Evolutionary conservation across 2,888 invertebrate species (phyloP).

Genomic region (Arge pagana): DNA sequence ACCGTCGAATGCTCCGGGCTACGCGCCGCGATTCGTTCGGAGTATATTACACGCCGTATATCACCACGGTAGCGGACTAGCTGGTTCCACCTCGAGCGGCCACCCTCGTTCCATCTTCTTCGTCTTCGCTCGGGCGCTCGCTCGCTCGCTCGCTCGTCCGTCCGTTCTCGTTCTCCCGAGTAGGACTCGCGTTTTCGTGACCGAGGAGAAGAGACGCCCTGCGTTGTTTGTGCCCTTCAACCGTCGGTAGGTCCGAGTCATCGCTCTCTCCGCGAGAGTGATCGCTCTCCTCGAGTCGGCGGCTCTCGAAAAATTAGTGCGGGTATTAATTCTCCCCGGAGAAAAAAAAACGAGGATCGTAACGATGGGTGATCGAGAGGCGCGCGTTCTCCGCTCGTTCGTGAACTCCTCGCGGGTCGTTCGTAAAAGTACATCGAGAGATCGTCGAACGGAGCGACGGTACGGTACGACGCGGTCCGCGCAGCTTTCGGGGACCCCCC

Average conservation of each 20-base stretch:
- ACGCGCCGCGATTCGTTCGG: constrained; percentile 21
- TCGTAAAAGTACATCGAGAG: constrained; percentile 9
- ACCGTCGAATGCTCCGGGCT: constrained; percentile 1
- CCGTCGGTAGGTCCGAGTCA: too few relatives aligned
- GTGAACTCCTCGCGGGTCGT: constrained; percentile 8
- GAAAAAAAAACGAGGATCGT: constrained; percentile 6
- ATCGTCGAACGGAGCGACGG: constrained; percentile 4
- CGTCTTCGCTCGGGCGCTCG: background rate
- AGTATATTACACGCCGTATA: constrained; percentile 20
- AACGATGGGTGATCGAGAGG: constrained; percentile 7
- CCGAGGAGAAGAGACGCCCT: too few relatives aligned
- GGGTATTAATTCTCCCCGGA: constrained; percentile 16
- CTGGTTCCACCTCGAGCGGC: constrained; percentile 14
- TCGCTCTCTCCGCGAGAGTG: too few relatives aligned
- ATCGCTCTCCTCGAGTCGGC: constrained; percentile 16
- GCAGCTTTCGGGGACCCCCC: constrained; percentile 31
- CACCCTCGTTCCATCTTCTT: background rate
- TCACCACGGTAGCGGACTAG: constrained; percentile 19
- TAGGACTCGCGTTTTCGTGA: background rate
- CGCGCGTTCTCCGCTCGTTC: background rate
- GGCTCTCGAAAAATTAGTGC: constrained; percentile 17
- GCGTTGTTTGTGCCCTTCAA: too few relatives aligned
- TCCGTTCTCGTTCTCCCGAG: too few relatives aligned
- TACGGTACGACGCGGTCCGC: constrained; percentile 15
- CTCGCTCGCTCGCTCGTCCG: too few relatives aligned